Evolutionary conservation across 2,113 vertebrate species (phyloP), one percentile per base, ranked within the genome.

Genomic region (Chaetodon trifascialis): DNA sequence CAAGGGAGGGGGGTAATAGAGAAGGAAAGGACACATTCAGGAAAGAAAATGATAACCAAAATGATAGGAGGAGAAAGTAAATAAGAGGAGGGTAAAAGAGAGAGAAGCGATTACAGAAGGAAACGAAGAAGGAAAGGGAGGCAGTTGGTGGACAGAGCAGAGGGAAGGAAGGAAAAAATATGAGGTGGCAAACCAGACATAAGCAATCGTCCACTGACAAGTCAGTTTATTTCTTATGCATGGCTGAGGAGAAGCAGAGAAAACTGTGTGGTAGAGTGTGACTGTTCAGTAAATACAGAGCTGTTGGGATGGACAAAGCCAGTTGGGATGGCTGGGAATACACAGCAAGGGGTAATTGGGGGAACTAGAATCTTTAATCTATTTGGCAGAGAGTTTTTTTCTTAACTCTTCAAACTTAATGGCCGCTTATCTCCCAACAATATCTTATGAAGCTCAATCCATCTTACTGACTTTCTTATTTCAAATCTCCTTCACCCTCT

Each of bases 1-100:
- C n/a, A 17, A 34, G 30, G 34, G 66, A 40, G 16, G 60, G 54
- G 42, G 59, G 67, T 84, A 90, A 91, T 87, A 91, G 80, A 92
- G 90, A 90, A 79, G 83, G 85, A 82, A 90, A 78, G 76, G 85
- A 76, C 70, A 82, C 68, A 40, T 72, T 78, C 69, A 42, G 65
- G 80, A 86, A 83, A 86, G 85, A 89, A 88, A 89, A 89, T 88
- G 84, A 90, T 88, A 80, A 81, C 73, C 73, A 88, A 84, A 91
- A 90, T 88, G 64, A 90, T 88, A 83, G 56, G 74, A 79, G 80
- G 82, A 86, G 86, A 88, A 87, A 84, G 83, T 64, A 80, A 79
- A 82, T 60, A 82, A 85, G 64, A 79, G 49, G 36, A 66, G 46
- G 69, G 71, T 47, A 34, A 84, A 89, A 71, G 30, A 66, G 51